Evolutionary conservation across 2,113 vertebrate genomes (phyloP).

Genomic region (Parus major): DNA sequence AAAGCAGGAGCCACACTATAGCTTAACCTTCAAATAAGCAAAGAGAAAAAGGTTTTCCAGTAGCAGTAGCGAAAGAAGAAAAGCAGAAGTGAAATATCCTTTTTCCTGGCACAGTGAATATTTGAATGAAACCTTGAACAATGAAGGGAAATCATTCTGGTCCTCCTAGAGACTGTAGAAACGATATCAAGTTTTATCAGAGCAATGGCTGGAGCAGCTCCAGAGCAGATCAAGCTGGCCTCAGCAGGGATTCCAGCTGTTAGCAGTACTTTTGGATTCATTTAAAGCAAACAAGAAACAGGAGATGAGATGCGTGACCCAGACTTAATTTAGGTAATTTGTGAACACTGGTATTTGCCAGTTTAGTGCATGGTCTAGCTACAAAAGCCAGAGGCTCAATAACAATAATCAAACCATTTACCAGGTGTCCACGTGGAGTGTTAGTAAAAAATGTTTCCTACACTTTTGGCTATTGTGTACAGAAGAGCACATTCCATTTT

Average conservation of each 20-base stretch:
- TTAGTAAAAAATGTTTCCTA: neutral
- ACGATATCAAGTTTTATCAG: conserved; percentile 48
- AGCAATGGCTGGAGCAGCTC: conserved; percentile 54
- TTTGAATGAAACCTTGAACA: conserved; percentile 65
- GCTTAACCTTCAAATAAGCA: neutral
- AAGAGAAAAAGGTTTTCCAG: neutral
- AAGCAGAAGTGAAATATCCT: conserved; percentile 52
- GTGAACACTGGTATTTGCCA: conserved; percentile 22
- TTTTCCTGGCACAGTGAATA: conserved; percentile 37
- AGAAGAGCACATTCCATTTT: neutral
- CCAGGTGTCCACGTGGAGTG: neutral
- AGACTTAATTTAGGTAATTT: conserved; percentile 36
- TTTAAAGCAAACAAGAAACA: conserved; percentile 57
- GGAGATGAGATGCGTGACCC: conserved; percentile 19
- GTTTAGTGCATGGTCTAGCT: neutral
- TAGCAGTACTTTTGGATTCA: conserved; percentile 46
- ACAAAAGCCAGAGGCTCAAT: conserved; percentile 50
- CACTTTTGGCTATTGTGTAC: neutral
- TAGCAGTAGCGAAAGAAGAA: conserved; percentile 7
- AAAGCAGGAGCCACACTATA: neutral
- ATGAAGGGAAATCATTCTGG: conserved; percentile 67
- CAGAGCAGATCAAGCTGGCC: conserved; percentile 58
- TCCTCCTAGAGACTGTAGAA: conserved; percentile 59
- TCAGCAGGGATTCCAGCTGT: conserved; percentile 50
- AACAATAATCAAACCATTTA: neutral